A percentile compares a stretch with the other conserved stretches of the same genome.
These are phyloP conservation scores for Drosophila tripunctata DNA, from an alignment of 2,888 invertebrate genomes.

Conservation along the genomic window DNA sequence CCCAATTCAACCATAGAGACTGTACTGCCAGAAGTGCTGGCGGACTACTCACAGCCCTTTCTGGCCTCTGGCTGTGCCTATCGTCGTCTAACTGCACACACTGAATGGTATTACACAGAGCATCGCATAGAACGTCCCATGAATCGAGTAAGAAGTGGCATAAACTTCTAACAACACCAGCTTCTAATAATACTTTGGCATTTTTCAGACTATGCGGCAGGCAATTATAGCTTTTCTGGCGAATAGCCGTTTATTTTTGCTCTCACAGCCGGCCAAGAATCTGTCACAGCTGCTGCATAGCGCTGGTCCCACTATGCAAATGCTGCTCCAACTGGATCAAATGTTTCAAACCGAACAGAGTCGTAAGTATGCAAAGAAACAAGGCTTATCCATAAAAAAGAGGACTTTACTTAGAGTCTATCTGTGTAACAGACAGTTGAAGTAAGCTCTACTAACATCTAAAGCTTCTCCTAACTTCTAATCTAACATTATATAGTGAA, in stretches of 20 bases:
- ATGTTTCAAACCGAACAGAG: slow-evolving; percentile 77
- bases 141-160: slow-evolving; percentile 43
- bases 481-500: slow-evolving; percentile 59
- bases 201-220: slow-evolving; percentile 87
- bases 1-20: slow-evolving; percentile 85
- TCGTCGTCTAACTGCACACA: slow-evolving; percentile 75
- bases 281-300: slow-evolving; percentile 72
- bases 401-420: too few relatives aligned
- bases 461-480: too few relatives aligned
- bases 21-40: slow-evolving; percentile 85
- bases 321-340: slow-evolving; percentile 75
- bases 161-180: not conserved
- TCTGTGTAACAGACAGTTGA: too few relatives aligned
- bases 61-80: slow-evolving; percentile 82
- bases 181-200: too few relatives aligned
- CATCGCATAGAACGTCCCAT: slow-evolving; percentile 48
- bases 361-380: slow-evolving; percentile 59
- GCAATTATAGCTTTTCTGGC: slow-evolving; percentile 87
- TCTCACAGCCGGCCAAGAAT: slow-evolving; percentile 64
- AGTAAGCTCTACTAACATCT: too few relatives aligned
- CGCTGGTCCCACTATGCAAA: slow-evolving; percentile 73
- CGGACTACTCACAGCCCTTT: slow-evolving; percentile 81
- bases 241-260: slow-evolving; percentile 85
- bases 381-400: too few relatives aligned
- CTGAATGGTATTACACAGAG: slow-evolving; percentile 38